These are phyloP conservation scores for Cynodonichthys magdalenae DNA, from an alignment of 2,797 vertebrate species.

Conservation along the genomic window DNA sequence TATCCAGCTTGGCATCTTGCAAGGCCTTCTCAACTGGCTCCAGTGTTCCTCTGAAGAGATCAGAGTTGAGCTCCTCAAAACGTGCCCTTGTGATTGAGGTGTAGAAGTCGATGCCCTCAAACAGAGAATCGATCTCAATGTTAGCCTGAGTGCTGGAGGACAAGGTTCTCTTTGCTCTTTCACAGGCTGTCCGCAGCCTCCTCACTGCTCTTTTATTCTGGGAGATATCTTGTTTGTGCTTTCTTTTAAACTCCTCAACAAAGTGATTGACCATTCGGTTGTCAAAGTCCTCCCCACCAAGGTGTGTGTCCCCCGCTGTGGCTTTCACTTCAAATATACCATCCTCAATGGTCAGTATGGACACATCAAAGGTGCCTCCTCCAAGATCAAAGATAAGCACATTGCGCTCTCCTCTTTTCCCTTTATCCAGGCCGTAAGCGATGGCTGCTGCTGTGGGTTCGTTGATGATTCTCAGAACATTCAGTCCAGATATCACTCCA, in stretches of 20 bases:
- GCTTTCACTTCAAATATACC: slow-evolving; percentile 95
- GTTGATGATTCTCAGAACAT: slow-evolving; percentile 91
- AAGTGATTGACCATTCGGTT: slow-evolving; percentile 93
- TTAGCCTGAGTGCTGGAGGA: slow-evolving; percentile 92
- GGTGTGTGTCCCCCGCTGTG: slow-evolving; percentile 91
- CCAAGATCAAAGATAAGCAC: slow-evolving; percentile 94
- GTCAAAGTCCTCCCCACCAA: slow-evolving; percentile 93
- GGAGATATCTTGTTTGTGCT: slow-evolving; percentile 89
- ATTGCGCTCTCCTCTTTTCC: slow-evolving; percentile 84
- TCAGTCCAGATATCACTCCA: slow-evolving; percentile 89
- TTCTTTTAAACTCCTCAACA: slow-evolving; percentile 93
- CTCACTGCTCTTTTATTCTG: slow-evolving; percentile 91
- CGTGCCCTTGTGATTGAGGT: too few species aligned
- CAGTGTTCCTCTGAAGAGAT: too few species aligned
- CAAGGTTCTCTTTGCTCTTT: slow-evolving; percentile 90
- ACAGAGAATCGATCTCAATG: slow-evolving; percentile 90
- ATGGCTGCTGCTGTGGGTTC: slow-evolving; percentile 93
- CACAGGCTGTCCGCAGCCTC: slow-evolving; percentile 90
- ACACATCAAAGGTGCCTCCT: slow-evolving; percentile 93
- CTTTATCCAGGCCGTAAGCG: slow-evolving; percentile 92
- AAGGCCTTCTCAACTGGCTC: too few species aligned
- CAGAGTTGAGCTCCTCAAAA: too few species aligned
- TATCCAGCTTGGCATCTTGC: too few species aligned
- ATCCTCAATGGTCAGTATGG: slow-evolving; percentile 92
- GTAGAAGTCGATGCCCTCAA: too few species aligned